Evolutionary conservation across 64 coral and sea anemone genomes (phyloP), one percentile per base, ranked within the genome.

Genomic region (Pachyseris speciosa): DNA sequence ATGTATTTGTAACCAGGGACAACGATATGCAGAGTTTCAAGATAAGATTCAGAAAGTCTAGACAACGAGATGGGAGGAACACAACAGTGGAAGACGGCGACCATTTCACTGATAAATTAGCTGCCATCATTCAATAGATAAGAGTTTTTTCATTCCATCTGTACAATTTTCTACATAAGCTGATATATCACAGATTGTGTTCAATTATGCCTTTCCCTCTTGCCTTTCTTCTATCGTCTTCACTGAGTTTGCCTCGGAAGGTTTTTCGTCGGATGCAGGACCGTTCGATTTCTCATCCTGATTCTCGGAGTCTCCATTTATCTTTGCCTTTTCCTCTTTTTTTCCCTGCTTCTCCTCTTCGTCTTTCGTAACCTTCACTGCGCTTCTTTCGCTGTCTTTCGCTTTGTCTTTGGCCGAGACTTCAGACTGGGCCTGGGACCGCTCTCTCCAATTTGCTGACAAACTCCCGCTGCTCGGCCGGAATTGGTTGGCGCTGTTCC

Each of bases 391-490:
- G 45, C 51, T 55, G 7, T 74, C 55, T 33, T 20, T 84, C 22
- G 69, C 42, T 24, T 43, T 71, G 3, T 61, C 75, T 26, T 55
- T 52, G 39, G 66, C 20, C 8, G 17, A 20, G 9, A 24, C 72
- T 47, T 61, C 87, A 26, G 57, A 26, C 64, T 75, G 63, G 60
- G 48, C 50, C 76, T 43, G 42, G 36, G 74, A 77, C 28, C 77
- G 53, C 9, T 84, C 52, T 49, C 89, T 92, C 89, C 89, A 92
- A 16, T 92, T 92, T 68, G 69, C 78, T 11, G 57, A 75, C 16
- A 92, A 67, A 72, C 89, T 92, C 28, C 89, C 89, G 16, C 78
- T 38, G 30, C 70, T 92, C 26, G 78, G 69, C 25, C 80, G 59
- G 16, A 92, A 60, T 32, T 74, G 89, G 31, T 32, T 49, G 40